Evolutionary conservation across 2,113 vertebrate species (phyloP).

Genomic region (Paratilapia polleni): DNA sequence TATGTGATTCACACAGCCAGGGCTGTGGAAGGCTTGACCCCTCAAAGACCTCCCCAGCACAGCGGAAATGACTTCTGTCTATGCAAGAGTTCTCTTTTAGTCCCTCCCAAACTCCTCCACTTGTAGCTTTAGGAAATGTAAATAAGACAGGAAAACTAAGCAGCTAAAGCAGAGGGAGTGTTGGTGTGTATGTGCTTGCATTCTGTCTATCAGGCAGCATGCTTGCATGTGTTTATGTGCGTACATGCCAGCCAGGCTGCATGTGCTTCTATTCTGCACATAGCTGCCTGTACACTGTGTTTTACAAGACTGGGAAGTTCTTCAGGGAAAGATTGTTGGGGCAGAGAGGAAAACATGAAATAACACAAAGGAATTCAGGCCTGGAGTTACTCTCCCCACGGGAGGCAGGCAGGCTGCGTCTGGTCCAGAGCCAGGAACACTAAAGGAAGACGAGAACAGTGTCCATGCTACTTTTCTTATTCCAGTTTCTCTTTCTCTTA

Average conservation of each 20-base stretch:
- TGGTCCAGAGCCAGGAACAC: slow-evolving; percentile 58
- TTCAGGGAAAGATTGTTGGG: not conserved
- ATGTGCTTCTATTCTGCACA: not conserved
- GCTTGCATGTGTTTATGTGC: slow-evolving; percentile 2
- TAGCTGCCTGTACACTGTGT: not conserved
- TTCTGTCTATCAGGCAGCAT: not conserved
- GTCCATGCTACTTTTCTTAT: not conserved
- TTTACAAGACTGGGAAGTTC: slow-evolving; percentile 13
- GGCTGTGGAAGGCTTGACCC: slow-evolving; percentile 60
- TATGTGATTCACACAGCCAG: slow-evolving; percentile 67
- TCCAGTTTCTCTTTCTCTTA: not conserved
- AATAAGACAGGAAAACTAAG: slow-evolving; percentile 14
- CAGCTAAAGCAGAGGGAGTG: not conserved
- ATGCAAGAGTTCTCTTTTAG: not conserved
- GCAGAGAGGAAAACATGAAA: slow-evolving; percentile 60
- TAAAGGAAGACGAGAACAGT: not conserved
- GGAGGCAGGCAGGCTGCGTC: slow-evolving; percentile 45
- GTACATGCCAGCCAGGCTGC: not conserved
- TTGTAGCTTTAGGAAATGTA: slow-evolving; percentile 24
- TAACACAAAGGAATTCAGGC: slow-evolving; percentile 66
- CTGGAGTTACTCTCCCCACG: slow-evolving; percentile 58
- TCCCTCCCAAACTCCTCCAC: slow-evolving; percentile 1
- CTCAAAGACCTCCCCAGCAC: slow-evolving; percentile 49
- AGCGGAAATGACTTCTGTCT: slow-evolving; percentile 69
- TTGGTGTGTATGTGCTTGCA: not conserved